These are phyloP conservation scores for Eilema caniola DNA, from an alignment of 2,888 invertebrate species.

Conservation along the genomic window DNA sequence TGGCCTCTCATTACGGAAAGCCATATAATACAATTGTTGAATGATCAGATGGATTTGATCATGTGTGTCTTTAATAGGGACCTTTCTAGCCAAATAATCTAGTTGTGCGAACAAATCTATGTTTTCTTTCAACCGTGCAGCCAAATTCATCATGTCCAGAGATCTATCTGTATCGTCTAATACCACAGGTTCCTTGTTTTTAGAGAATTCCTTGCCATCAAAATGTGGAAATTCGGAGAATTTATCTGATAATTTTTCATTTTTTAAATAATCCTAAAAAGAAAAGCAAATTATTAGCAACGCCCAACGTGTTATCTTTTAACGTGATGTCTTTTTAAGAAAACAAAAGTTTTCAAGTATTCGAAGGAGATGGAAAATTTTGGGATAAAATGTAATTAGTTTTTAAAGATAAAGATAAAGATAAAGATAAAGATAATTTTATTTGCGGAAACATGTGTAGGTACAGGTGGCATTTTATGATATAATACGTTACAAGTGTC, in stretches of 20 bases:
- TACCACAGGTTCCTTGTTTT: neutral
- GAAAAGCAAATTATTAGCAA: neutral
- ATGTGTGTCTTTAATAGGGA: constrained; percentile 40
- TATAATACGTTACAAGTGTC: no score
- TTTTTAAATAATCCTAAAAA: constrained; percentile 33
- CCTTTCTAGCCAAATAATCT: constrained; percentile 39
- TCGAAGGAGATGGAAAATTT: no score
- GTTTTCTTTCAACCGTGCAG: constrained; percentile 25
- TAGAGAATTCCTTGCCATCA: neutral
- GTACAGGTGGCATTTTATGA: no score
- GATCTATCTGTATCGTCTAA: neutral
- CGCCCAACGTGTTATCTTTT: no score
- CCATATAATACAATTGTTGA: constrained; percentile 22
- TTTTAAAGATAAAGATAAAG: no score
- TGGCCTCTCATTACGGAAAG: neutral
- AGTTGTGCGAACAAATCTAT: constrained; percentile 30
- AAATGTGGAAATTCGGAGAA: neutral
- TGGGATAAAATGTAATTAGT: no score
- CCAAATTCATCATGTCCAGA: constrained; percentile 10
- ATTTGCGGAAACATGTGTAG: no score
- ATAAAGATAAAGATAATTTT: no score
- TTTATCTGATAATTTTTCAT: constrained; percentile 7
- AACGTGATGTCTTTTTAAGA: no score
- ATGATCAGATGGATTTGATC: constrained; percentile 37
- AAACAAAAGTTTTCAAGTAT: no score